A percentile compares a stretch with the other conserved stretches of the same genome.
These are phyloP conservation scores for Melanaphis sacchari DNA, from an alignment of 1,140 invertebrate genomes.

Conservation along the genomic window DNA sequence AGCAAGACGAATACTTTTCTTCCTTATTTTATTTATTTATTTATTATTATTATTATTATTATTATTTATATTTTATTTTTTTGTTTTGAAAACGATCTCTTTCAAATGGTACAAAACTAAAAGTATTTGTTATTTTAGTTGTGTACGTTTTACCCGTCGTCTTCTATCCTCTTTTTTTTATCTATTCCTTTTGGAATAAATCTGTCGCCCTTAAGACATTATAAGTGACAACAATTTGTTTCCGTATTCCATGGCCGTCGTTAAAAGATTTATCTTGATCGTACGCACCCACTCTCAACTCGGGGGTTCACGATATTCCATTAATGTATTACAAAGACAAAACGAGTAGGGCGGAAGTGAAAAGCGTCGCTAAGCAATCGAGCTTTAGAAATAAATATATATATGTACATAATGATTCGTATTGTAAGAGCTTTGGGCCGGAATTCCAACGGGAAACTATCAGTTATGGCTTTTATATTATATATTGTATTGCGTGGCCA, in stretches of 20 bases:
- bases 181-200: constrained; percentile 25
- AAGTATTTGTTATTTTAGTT: constrained; percentile 47
- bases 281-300: background rate
- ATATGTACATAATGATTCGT: constrained; percentile 5
- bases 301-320: background rate
- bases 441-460: constrained; percentile 14
- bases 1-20: background rate
- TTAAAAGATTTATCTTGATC: constrained; percentile 49
- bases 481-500: background rate
- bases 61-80: constrained; percentile 2
- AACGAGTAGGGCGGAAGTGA: constrained; percentile 8
- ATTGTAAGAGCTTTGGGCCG: background rate
- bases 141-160: background rate
- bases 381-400: background rate
- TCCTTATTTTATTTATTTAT: background rate
- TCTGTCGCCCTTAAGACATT: constrained; percentile 32
- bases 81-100: constrained; percentile 5
- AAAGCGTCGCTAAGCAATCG: constrained; percentile 17
- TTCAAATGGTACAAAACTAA: constrained; percentile 13
- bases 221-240: constrained; percentile 54
- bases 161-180: constrained; percentile 12
- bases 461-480: constrained; percentile 13
- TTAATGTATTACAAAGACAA: background rate
- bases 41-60: constrained; percentile 12
- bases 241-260: constrained; percentile 43